Conservation (phyloP, 2,113 vertebrate species). For the Microtus richardsoni region DNA sequence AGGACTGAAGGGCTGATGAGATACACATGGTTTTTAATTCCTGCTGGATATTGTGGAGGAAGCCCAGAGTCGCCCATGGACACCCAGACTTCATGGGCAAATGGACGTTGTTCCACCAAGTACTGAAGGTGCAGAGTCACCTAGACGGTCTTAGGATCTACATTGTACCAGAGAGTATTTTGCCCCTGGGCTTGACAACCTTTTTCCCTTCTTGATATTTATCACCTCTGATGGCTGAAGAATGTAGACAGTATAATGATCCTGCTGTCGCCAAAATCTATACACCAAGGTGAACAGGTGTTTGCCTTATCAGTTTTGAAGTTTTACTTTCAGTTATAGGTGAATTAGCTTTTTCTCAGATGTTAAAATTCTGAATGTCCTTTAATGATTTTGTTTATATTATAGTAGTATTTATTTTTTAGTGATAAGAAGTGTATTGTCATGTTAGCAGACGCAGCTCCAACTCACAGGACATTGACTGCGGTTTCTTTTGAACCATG, state of each 20-base stretch:
- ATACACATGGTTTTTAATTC: slow-evolving; percentile 81
- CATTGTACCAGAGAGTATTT: slow-evolving; percentile 85
- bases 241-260: slow-evolving; percentile 94
- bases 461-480: slow-evolving; percentile 83
- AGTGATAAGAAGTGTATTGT: slow-evolving; percentile 87
- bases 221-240: slow-evolving; percentile 94
- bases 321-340: slow-evolving; percentile 77
- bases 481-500: slow-evolving; percentile 85
- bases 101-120: slow-evolving; percentile 79
- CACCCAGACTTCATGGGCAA: slow-evolving; percentile 82
- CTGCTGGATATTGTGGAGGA: slow-evolving; percentile 84
- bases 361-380: slow-evolving; percentile 84
- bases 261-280: slow-evolving; percentile 89
- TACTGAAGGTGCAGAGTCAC: slow-evolving; percentile 80
- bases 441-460: slow-evolving; percentile 87
- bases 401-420: slow-evolving; percentile 91
- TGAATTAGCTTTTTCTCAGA: slow-evolving; percentile 86
- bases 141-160: slow-evolving; percentile 75
- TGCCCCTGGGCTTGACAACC: slow-evolving; percentile 80
- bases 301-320: slow-evolving; percentile 86
- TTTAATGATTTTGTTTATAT: slow-evolving; percentile 84
- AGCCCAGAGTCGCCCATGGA: slow-evolving; percentile 77
- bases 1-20: slow-evolving; percentile 82
- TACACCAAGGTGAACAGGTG: slow-evolving; percentile 86
- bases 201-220: slow-evolving; percentile 87